Evolutionary conservation across 2,797 vertebrate species (phyloP).

Genomic region (Esox masquinongy): DNA sequence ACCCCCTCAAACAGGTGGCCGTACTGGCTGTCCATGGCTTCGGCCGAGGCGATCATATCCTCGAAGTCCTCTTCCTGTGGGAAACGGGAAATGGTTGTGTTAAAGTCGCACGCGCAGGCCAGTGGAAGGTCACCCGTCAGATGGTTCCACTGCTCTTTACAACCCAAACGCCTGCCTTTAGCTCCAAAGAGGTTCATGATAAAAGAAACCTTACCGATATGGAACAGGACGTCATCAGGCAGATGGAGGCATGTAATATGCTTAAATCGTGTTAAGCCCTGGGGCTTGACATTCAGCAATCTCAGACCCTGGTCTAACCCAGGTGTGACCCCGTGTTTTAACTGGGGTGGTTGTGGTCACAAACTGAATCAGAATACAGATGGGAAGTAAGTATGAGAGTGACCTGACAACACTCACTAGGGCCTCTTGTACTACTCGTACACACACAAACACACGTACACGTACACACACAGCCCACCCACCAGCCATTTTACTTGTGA

Average conservation of each 20-base stretch:
- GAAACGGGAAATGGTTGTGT: slow-evolving; percentile 13
- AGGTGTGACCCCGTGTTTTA: slow-evolving; percentile 57
- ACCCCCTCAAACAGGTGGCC: slow-evolving; percentile 88
- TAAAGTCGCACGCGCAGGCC: slow-evolving; percentile 13
- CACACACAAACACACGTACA: not conserved
- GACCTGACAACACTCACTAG: slow-evolving; percentile 15
- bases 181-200: not conserved
- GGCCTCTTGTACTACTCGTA: not conserved
- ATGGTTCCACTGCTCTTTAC: not conserved
- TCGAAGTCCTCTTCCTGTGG: slow-evolving; percentile 91
- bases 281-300: slow-evolving; percentile 23
- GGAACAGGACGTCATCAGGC: slow-evolving; percentile 33
- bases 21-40: slow-evolving; percentile 83
- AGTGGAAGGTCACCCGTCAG: not conserved
- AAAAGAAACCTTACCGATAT: slow-evolving; percentile 10
- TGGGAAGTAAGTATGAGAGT: slow-evolving; percentile 23
- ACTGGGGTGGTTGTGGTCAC: slow-evolving; percentile 38
- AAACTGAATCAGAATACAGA: not conserved
- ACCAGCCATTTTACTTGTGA: not conserved
- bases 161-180: not conserved
- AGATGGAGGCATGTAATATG: slow-evolving; percentile 2
- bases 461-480: not conserved
- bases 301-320: slow-evolving; percentile 27
- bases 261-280: slow-evolving; percentile 2
- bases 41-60: slow-evolving; percentile 85